phyloP scores from a whole-genome alignment of 2,888 invertebrate species.

The Stenodema calcarata region DNA sequence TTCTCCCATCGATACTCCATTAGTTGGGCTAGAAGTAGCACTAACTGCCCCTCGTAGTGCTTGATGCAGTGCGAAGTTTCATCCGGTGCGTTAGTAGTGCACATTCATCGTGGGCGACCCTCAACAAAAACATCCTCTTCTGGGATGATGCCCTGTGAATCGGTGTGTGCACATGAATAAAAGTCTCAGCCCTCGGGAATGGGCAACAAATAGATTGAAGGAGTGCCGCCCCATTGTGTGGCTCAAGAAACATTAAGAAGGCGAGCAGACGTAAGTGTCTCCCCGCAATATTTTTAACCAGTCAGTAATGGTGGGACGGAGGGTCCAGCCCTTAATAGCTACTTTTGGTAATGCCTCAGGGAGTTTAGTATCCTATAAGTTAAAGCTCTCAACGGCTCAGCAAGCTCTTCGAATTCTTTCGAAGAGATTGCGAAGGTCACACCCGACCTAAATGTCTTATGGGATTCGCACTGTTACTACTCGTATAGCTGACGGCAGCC shows the following conservation, averaged over 20 bases:
- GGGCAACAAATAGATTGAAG: conserved; percentile 2
- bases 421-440: not conserved
- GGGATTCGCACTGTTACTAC: too few relatives aligned
- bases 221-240: not conserved
- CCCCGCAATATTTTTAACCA: not conserved
- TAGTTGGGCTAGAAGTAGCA: too few relatives aligned
- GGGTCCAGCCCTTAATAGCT: not conserved
- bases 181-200: not conserved
- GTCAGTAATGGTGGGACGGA: not conserved
- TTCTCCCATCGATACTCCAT: too few relatives aligned
- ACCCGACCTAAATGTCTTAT: too few relatives aligned
- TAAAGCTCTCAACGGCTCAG: not conserved
- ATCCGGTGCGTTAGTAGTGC: too few relatives aligned
- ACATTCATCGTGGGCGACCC: not conserved
- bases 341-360: not conserved
- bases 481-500: too few relatives aligned
- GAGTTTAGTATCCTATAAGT: not conserved
- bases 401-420: not conserved
- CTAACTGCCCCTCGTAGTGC: too few relatives aligned
- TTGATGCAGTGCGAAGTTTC: too few relatives aligned
- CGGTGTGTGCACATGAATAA: not conserved
- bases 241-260: not conserved
- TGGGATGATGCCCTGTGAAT: not conserved
- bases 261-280: not conserved
- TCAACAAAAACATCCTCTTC: not conserved